Base-by-base conservation (phyloP, 1,140 invertebrate genomes). In the Procambarus clarkii region DNA sequence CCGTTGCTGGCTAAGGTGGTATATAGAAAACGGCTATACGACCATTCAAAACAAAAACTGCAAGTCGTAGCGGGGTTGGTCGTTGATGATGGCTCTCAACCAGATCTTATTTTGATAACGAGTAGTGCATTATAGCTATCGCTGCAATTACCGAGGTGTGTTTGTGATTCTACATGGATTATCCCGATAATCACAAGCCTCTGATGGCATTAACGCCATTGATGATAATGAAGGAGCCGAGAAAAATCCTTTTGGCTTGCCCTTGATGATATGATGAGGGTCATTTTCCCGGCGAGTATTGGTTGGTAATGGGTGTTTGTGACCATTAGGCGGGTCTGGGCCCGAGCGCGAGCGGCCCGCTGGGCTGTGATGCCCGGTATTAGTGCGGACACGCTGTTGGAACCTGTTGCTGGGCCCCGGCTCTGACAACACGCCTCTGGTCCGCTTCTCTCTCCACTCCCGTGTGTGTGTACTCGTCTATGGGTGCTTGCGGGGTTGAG, bases 111-210 rank as follows among this genome's bases (percentile, higher is more conserved):
- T 88, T 88, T 88, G 86, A 88, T 81, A 88, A 88, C 78, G 64
- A 81, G 64, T 79, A 82, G 60, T 88, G 78, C 78, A 82, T 82
- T 69, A 88, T 81, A 71, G 44, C 79, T 81, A 81, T 80, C 64
- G 46, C 86, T 21, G 79, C 45, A n/a, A 81, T 88, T 88, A 81
- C 60, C 13, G 54, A 71, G 60, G 50, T 88, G 71, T 88, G 74
- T 88, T 88, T 88, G 86, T 88, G 86, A 80, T 88, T 88, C 78
- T 82, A 88, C 77, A 34, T 34, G 79, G 86, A 88, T 88, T 88
- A 88, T 88, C 71, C 50, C 71, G 58, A 45, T 81, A 88, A 88
- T 81, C 86, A 88, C 86, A 88, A 82, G 86, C 13, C 45, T 88
- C 58, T 78, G 76, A 77, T 64, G 50, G 86, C 58, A 88, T 88